Conservation (phyloP, 2,113 vertebrate species). For the Cyprinodon tularosa region DNA sequence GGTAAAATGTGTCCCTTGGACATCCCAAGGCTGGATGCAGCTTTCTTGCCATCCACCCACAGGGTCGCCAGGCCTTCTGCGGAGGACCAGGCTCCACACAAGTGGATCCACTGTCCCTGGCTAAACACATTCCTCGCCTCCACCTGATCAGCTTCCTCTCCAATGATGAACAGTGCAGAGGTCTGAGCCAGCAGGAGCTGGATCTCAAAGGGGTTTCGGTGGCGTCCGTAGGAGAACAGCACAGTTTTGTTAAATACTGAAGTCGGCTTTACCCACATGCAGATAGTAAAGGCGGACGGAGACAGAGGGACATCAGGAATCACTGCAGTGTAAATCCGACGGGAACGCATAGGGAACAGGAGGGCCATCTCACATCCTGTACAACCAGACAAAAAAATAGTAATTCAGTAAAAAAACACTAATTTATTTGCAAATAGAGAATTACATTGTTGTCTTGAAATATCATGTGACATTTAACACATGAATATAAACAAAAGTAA, state of each 20-base stretch:
- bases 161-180: slow-evolving; percentile 80
- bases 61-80: slow-evolving; percentile 78
- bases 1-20: slow-evolving; percentile 82
- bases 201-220: slow-evolving; percentile 87
- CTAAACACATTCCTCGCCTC: slow-evolving; percentile 54
- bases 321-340: slow-evolving; percentile 86
- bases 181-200: slow-evolving; percentile 86
- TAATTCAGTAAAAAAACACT: neutral
- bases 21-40: slow-evolving; percentile 59
- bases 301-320: slow-evolving; percentile 76
- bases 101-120: slow-evolving; percentile 84
- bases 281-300: slow-evolving; percentile 85
- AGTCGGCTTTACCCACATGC: slow-evolving; percentile 90
- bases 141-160: slow-evolving; percentile 80
- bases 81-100: slow-evolving; percentile 89
- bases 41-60: slow-evolving; percentile 83
- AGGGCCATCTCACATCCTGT: slow-evolving; percentile 90
- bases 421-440: neutral
- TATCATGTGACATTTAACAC: neutral
- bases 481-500: neutral
- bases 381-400: slow-evolving; percentile 10
- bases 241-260: slow-evolving; percentile 87
- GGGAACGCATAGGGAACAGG: slow-evolving; percentile 94
- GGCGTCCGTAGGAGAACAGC: slow-evolving; percentile 91
- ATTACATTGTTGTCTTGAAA: neutral